phyloP scores from a whole-genome alignment of 2,797 vertebrate species.

The Carduelis carduelis region DNA sequence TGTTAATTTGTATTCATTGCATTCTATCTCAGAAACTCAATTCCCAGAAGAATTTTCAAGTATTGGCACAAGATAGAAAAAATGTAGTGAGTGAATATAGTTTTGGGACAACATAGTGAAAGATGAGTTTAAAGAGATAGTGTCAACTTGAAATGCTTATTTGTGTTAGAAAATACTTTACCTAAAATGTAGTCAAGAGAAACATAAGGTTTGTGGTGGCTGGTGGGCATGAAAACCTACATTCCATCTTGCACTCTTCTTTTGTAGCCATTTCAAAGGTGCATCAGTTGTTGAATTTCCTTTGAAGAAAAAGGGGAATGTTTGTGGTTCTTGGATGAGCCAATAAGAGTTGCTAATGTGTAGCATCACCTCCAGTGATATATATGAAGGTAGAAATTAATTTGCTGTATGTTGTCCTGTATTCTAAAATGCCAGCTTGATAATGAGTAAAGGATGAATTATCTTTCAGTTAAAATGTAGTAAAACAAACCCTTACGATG shows the following conservation, averaged over 20 bases:
- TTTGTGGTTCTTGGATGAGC: background rate
- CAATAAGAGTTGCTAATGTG: background rate
- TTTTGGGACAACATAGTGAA: background rate
- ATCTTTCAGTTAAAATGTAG: background rate
- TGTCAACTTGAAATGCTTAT: background rate
- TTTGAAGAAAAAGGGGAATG: background rate
- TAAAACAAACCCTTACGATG: background rate
- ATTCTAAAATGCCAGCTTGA: background rate
- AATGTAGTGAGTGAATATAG: background rate
- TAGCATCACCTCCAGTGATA: background rate
- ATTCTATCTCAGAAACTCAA: background rate
- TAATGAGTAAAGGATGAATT: background rate
- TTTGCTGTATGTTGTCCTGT: background rate
- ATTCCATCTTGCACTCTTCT: background rate
- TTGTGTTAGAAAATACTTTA: background rate
- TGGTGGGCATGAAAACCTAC: background rate
- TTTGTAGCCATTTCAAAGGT: background rate
- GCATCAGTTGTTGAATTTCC: background rate
- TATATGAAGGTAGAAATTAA: background rate
- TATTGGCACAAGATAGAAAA: background rate
- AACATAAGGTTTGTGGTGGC: background rate
- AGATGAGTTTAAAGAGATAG: background rate
- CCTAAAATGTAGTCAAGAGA: background rate
- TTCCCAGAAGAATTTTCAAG: background rate
- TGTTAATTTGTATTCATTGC: conserved; percentile 1